phyloP scores from a whole-genome alignment of 2,113 vertebrate genomes.

The Mugil cephalus region DNA sequence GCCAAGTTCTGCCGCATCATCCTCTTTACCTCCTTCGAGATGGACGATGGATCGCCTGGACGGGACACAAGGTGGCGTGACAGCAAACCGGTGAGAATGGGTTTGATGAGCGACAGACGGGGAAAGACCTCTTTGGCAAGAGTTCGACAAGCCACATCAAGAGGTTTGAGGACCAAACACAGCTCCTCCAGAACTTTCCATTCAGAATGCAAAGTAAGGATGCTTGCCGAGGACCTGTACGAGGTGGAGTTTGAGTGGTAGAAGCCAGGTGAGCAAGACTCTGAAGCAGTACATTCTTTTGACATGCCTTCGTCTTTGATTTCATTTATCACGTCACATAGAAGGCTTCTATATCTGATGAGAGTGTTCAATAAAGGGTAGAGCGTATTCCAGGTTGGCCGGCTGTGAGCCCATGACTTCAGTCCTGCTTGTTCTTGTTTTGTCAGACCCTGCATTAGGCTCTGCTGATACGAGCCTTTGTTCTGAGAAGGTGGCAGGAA shows the following conservation, averaged over 20 bases:
- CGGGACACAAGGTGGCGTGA: constrained; percentile 79
- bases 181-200: constrained; percentile 82
- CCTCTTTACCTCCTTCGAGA: constrained; percentile 76
- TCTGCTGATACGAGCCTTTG: constrained; percentile 15
- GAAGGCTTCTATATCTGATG: constrained; percentile 53
- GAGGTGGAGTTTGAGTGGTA: constrained; percentile 50
- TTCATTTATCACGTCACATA: constrained; percentile 50
- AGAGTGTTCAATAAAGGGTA: constrained; percentile 65
- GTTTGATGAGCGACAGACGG: constrained; percentile 82
- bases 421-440: constrained; percentile 53
- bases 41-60: constrained; percentile 69
- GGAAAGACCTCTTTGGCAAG: constrained; percentile 82
- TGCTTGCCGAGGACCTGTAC: not conserved
- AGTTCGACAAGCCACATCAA: constrained; percentile 83
- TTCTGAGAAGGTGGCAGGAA: constrained; percentile 25
- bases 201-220: constrained; percentile 32
- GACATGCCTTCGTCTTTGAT: constrained; percentile 23
- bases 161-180: constrained; percentile 79
- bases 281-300: constrained; percentile 34
- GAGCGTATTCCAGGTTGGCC: constrained; percentile 65
- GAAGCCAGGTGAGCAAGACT: constrained; percentile 45
- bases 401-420: constrained; percentile 59
- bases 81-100: constrained; percentile 82
- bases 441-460: constrained; percentile 33
- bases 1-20: constrained; percentile 73